phyloP scores from a whole-genome alignment of 2,113 vertebrate species.

The Alaudala cheleensis region DNA sequence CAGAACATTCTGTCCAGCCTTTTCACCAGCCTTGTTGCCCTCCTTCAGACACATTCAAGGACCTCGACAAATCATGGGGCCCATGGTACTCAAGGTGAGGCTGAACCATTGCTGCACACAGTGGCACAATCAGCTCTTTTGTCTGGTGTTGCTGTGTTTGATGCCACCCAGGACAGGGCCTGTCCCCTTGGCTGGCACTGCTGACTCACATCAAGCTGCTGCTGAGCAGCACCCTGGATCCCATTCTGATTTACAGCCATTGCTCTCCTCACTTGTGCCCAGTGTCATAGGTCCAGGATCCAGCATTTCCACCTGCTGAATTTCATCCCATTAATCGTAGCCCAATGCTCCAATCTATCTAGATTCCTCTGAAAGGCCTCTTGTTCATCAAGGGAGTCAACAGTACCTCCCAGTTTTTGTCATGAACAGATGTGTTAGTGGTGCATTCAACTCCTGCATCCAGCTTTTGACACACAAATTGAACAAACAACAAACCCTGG shows the following conservation, averaged over 20 bases:
- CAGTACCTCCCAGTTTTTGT: neutral
- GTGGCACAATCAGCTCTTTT: neutral
- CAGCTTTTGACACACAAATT: neutral
- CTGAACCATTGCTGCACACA: neutral
- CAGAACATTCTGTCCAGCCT: no score
- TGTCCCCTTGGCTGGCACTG: neutral
- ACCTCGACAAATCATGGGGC: no score
- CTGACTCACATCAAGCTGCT: neutral
- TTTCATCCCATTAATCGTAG: neutral
- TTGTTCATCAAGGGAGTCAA: neutral
- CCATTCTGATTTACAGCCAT: neutral
- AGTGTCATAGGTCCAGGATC: no score
- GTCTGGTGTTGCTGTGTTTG: neutral
- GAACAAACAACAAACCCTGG: neutral
- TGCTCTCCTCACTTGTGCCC: neutral
- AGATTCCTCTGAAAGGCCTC: neutral
- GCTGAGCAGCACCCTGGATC: neutral
- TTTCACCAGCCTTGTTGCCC: neutral
- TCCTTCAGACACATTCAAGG: neutral
- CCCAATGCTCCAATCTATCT: neutral
- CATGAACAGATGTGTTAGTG: neutral
- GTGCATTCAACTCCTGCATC: neutral
- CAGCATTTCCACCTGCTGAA: neutral
- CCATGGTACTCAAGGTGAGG: neutral
- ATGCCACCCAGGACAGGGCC: neutral